A percentile compares a stretch with the other conserved stretches of the same genome.
phyloP scores from a whole-genome alignment of 2,113 vertebrate genomes.

The Daphoenositta chrysoptera region DNA sequence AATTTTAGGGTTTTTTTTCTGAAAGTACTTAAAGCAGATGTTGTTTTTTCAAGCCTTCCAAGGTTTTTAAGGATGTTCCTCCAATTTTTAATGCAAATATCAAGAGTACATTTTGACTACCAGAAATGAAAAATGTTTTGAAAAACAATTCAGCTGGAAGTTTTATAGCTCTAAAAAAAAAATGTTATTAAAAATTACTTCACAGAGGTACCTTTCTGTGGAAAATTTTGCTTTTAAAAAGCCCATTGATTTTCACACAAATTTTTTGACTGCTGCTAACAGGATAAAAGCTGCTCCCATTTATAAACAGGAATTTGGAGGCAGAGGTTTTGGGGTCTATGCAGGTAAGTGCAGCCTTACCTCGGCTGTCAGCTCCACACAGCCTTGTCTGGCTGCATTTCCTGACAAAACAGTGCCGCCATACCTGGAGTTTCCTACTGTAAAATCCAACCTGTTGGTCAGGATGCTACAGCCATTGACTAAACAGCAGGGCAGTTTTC shows the following conservation, averaged over 20 bases:
- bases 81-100: not conserved
- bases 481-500: not conserved
- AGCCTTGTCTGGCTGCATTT: not conserved
- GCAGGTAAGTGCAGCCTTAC: not conserved
- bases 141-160: not conserved
- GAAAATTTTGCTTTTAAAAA: not conserved
- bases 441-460: not conserved
- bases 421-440: not conserved
- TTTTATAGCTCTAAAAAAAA: not conserved
- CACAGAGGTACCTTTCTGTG: not conserved
- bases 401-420: fast-evolving
- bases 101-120: not conserved
- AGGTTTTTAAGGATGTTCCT: not conserved
- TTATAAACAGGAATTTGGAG: not conserved
- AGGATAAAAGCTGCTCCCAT: not conserved
- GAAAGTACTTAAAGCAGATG: not conserved
- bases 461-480: not conserved
- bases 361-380: not conserved
- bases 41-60: not conserved
- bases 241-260: not conserved
- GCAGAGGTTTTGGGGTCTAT: not conserved
- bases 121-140: not conserved
- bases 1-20: not conserved
- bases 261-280: not conserved
- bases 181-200: no score